phyloP scores from a whole-genome alignment of 2,888 invertebrate species.

The Charanyca ferruginea region DNA sequence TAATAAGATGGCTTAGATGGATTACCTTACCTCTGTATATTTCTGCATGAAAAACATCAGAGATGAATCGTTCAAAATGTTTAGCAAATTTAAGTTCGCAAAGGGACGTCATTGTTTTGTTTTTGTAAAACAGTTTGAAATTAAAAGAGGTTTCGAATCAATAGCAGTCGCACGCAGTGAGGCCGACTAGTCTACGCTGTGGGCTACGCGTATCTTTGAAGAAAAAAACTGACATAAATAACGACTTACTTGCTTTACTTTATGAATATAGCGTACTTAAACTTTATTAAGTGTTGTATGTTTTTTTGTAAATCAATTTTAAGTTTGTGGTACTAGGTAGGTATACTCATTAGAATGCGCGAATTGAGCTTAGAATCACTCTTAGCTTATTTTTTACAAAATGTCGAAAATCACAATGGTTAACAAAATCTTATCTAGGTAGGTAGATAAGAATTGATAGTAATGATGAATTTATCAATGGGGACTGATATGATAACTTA shows the following conservation, averaged over 20 bases:
- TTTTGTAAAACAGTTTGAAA: too few relatives aligned
- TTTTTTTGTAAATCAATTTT: too few relatives aligned
- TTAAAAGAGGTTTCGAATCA: too few relatives aligned
- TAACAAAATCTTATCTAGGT: constrained; percentile 3
- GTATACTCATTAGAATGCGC: too few relatives aligned
- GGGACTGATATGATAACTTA: constrained; percentile 14
- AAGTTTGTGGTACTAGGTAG: too few relatives aligned
- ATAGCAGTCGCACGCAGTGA: too few relatives aligned
- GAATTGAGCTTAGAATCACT: background rate
- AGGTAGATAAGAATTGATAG: constrained; percentile 18
- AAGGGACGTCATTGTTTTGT: too few relatives aligned
- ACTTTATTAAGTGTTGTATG: background rate
- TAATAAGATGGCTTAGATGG: background rate
- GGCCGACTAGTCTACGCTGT: too few relatives aligned
- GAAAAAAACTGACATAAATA: background rate
- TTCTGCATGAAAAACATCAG: constrained; percentile 13
- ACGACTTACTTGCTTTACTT: background rate
- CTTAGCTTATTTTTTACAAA: background rate
- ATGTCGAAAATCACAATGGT: background rate
- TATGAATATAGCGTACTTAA: background rate
- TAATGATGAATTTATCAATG: constrained; percentile 26
- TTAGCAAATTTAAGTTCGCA: too few relatives aligned
- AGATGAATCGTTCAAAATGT: background rate
- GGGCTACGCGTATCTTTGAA: too few relatives aligned
- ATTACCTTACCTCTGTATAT: background rate